phyloP scores from a whole-genome alignment of 1,140 invertebrate species.

The Drosophila bipectinata region DNA sequence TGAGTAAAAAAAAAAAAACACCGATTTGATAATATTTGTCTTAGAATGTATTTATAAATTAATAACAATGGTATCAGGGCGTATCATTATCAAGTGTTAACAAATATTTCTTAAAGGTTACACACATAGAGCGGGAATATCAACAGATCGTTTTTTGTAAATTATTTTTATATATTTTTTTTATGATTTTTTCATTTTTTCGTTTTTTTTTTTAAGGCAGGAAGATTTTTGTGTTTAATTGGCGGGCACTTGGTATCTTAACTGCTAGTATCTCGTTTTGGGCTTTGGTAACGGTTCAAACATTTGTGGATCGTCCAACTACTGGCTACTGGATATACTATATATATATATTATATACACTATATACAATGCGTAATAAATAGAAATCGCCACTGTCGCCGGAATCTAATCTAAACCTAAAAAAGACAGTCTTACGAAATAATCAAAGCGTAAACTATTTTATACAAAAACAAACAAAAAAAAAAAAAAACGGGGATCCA shows the following conservation, averaged over 20 bases:
- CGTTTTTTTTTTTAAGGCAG: not conserved
- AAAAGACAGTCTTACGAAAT: constrained; percentile 63
- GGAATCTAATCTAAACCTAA: constrained; percentile 40
- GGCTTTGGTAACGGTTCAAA: constrained; percentile 69
- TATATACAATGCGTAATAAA: constrained; percentile 48
- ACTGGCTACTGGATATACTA: constrained; percentile 11
- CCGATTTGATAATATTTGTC: constrained; percentile 42
- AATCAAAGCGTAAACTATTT: constrained; percentile 13
- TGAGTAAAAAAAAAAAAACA: not conserved
- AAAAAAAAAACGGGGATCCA: not conserved
- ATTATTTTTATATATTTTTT: not conserved
- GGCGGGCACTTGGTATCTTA: constrained; percentile 22
- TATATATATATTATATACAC: constrained; percentile 33
- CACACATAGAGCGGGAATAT: constrained; percentile 39
- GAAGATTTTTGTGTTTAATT: constrained; percentile 43
- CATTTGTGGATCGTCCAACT: constrained; percentile 42
- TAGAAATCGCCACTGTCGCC: constrained; percentile 12
- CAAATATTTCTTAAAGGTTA: not conserved
- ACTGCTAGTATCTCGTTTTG: constrained; percentile 48
- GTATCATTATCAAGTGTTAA: not conserved
- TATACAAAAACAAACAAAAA: not conserved
- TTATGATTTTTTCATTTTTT: not conserved
- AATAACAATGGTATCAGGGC: constrained; percentile 56
- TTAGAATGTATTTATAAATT: constrained; percentile 76
- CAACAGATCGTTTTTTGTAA: constrained; percentile 26